Evolutionary conservation across 1,140 invertebrate genomes (phyloP), one percentile per base, ranked within the genome.

Genomic region (Scaptodrosophila lebanonensis): DNA sequence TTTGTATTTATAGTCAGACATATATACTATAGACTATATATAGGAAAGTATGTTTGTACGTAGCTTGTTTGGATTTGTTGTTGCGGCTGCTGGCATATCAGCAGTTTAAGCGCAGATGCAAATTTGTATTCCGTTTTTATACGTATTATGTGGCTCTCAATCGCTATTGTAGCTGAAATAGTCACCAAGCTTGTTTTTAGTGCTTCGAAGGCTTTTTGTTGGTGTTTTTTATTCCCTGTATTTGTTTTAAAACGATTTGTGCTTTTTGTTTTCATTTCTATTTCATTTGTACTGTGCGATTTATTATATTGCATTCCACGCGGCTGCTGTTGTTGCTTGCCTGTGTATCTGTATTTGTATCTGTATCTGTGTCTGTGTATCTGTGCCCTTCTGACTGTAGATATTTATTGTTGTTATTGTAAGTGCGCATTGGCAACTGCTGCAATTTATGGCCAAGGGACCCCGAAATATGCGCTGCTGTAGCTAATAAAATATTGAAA

Each of bases 401-500:
- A 54, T 68, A 75, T 75, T 75, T 75, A 75, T 75, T 75, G n/a
- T n/a, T n/a, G n/a, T n/a, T 64, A 54, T 68, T 53, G 40, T 50
- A 33, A 50, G 50, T 76, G 54, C 60, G 36, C 44, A 44, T 29
- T 29, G 22, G 65, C 49, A 67, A 77, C 73, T 67, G 73, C 73
- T 79, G 73, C 73, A 79, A 79, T 79, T 79, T 79, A 79, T 82
- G 40, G 53, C 18, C 18, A 29, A 20, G 29, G 47, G 27, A 33
- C 16, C 27, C 17, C 11, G 12, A 16, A 50, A 27, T 12, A 3
- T 25, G 22, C 22, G 22, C 22, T 15, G 25, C 27, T 42, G 8
- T 54, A 44, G 44, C 73, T 65, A 77, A 73, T 77, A 77, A 77
- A 77, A 77, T 73, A 77, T 79, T 79, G 72, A 79, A 79, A 79